Evolutionary conservation across 2,888 invertebrate species (phyloP).

Genomic region (Agrilus cyanescens): DNA sequence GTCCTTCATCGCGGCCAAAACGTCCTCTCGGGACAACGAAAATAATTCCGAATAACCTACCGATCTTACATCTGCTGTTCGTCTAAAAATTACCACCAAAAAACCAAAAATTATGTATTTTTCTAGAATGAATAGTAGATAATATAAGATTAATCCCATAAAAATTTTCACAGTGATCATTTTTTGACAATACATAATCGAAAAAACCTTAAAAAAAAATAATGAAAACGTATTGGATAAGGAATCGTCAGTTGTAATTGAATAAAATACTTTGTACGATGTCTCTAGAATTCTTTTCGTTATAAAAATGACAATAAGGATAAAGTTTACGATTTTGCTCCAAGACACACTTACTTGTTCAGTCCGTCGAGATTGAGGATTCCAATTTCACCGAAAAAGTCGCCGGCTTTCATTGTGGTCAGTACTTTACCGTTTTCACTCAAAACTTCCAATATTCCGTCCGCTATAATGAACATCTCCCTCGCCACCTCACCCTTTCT

Average conservation of each 20-base stretch:
- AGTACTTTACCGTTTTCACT: constrained; percentile 87
- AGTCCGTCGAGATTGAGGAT: constrained; percentile 90
- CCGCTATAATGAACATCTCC: constrained; percentile 98
- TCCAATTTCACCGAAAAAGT: constrained; percentile 96
- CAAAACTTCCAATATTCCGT: constrained; percentile 90
- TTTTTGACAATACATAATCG: no score
- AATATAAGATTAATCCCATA: no score
- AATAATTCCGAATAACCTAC: constrained; percentile 94
- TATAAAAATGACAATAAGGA: not conserved
- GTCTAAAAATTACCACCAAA: constrained; percentile 41
- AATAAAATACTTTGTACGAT: not conserved
- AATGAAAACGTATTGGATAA: not conserved
- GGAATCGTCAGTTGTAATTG: no score
- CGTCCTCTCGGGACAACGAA: constrained; percentile 87
- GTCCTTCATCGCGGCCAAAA: constrained; percentile 89
- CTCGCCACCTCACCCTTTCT: constrained; percentile 80
- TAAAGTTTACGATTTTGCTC: not conserved
- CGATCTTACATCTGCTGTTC: constrained; percentile 91
- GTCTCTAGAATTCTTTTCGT: not conserved
- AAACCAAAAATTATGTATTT: no score
- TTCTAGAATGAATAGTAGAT: no score
- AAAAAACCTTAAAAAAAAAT: not conserved
- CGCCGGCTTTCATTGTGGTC: constrained; percentile 93
- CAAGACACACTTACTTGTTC: constrained; percentile 61
- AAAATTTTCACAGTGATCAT: no score